Evolutionary conservation across 2,797 vertebrate species (phyloP).

Genomic region (Lithobates pipiens): DNA sequence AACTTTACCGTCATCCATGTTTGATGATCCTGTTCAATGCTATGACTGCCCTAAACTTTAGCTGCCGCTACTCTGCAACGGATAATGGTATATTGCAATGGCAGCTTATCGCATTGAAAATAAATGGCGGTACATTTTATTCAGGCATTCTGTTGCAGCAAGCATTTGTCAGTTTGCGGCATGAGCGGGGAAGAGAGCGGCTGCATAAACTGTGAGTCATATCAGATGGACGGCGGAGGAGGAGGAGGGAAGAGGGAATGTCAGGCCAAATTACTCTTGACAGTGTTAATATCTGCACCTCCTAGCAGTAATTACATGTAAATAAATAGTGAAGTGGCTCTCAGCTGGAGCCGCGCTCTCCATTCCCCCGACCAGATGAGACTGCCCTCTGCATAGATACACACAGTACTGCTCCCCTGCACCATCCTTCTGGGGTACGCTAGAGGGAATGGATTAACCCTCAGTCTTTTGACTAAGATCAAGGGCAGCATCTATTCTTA

Average conservation of each 20-base stretch:
- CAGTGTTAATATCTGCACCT: slow-evolving; percentile 99
- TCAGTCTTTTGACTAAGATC: too few species aligned
- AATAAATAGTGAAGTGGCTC: slow-evolving; percentile 99
- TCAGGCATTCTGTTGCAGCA: too few species aligned
- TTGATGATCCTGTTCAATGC: background rate
- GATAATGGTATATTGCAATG: too few species aligned
- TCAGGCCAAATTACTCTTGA: slow-evolving; percentile 99
- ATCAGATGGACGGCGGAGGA: slow-evolving; percentile 62
- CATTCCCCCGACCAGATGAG: slow-evolving; percentile 90
- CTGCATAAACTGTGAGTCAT: background rate
- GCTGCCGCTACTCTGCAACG: too few species aligned
- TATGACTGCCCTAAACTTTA: background rate
- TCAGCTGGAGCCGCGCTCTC: slow-evolving; percentile 91
- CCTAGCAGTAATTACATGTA: slow-evolving; percentile 99
- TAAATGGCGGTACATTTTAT: too few species aligned
- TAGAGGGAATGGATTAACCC: slow-evolving; percentile 1
- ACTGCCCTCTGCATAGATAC: slow-evolving; percentile 59
- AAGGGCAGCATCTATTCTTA: too few species aligned
- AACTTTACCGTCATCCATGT: background rate
- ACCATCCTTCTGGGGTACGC: background rate
- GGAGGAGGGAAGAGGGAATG: slow-evolving; percentile 92
- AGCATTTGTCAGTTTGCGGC: background rate
- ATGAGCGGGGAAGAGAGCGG: background rate
- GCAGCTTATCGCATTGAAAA: too few species aligned
- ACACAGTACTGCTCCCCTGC: background rate